Conservation (phyloP, 2,888 invertebrate genomes). For the Drosophila engyochracea region DNA sequence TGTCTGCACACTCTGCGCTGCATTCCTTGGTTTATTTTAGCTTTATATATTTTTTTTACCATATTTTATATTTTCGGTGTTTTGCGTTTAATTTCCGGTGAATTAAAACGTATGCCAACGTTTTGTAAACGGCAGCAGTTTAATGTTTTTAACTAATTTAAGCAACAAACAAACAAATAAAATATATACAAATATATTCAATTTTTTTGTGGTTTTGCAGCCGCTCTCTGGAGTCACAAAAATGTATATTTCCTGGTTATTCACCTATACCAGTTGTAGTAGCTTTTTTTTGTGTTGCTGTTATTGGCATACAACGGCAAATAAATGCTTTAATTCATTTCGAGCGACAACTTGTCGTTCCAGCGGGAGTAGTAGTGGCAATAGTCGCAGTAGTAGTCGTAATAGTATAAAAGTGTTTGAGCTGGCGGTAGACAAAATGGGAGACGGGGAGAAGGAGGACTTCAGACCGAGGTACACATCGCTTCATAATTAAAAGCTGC, state of each 20-base stretch:
- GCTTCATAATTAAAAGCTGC: constrained; percentile 81
- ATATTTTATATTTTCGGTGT: constrained; percentile 3
- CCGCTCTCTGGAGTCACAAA: constrained; percentile 47
- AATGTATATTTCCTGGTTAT: constrained; percentile 43
- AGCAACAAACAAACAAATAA: background rate
- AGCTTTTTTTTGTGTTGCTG: background rate
- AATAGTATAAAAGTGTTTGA: background rate
- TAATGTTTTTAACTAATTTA: constrained; percentile 30
- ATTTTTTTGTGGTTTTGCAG: constrained; percentile 13
- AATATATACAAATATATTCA: background rate
- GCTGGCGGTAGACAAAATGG: constrained; percentile 22
- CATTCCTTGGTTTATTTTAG: constrained; percentile 4
- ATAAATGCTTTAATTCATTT: constrained; percentile 46
- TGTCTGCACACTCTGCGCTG: constrained; percentile 12
- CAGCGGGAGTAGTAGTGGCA: constrained; percentile 24
- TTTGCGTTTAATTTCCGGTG: constrained; percentile 60
- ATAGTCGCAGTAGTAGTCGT: background rate
- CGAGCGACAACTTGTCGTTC: constrained; percentile 28
- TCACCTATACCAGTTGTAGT: constrained; percentile 28
- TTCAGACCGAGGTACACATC: constrained; percentile 34
- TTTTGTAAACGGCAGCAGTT: constrained; percentile 26
- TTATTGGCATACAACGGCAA: constrained; percentile 24
- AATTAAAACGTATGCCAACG: constrained; percentile 64
- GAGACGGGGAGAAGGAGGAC: constrained; percentile 6
- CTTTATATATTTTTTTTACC: constrained; percentile 22